Base-by-base conservation (phyloP, 2,888 invertebrate genomes). In the Choreutis nemorana region DNA sequence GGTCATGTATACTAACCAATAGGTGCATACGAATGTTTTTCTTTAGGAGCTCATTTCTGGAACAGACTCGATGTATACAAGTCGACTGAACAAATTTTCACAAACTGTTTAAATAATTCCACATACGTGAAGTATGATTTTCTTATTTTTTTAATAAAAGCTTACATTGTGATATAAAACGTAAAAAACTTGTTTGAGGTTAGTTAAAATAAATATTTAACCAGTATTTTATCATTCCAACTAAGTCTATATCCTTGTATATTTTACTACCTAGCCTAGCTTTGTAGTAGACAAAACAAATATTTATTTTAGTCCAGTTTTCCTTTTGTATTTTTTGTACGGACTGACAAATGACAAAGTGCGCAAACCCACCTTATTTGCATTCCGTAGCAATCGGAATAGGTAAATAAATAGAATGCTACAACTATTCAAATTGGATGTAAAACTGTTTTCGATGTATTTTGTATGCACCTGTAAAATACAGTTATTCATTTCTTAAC, bases 311-410 rank as follows among this genome's bases (percentile, higher is more conserved):
- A 33, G 33, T 36, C 27, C 22, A 6, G 3, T 6, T 23, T 27
- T 14, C 18, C 18, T 21, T 26, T 23, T 15, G 26, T 16, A 29
- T 36, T 43, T 44, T 48, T 40, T 44, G 35, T 33, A 36, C 34
- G 36, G 30, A 23, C 25, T 28, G 31, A 26, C 27, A 38, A 42
- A 44, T 41, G 48, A 44, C 40, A 50, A 47, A 42, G 37, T 37
- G 29, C 35, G 30, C 21, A 36, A 23, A 29, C 38, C 35, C 35
- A 33, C 26, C 40, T 41, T 32, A 47, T 51, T 50, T 50, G 43
- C 48, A 51, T 51, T 39, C 39, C 37, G 44, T 41, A 42, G 36
- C 42, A 37, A 44, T 45, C 32, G 38, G 29, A 36, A 36, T 29
- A 31, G 30, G 31, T n/a, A n/a, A n/a, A 26, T 26, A 26, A 26